phyloP scores from a whole-genome alignment of 2,888 invertebrate genomes.

The Pollenia labialis region DNA sequence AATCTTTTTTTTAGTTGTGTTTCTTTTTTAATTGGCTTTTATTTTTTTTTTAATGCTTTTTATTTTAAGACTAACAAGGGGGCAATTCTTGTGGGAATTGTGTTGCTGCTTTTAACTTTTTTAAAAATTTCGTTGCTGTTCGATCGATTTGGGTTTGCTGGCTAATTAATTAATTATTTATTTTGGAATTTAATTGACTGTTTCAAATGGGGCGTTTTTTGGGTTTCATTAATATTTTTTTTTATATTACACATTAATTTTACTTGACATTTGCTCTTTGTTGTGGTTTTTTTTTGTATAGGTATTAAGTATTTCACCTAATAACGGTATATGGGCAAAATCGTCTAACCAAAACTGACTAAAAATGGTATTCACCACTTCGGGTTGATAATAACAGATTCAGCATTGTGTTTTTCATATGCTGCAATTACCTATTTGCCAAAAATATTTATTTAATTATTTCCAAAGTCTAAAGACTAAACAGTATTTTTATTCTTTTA shows the following conservation, averaged over 20 bases:
- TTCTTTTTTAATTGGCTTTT: slow-evolving; percentile 50
- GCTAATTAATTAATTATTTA: slow-evolving; percentile 33
- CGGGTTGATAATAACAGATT: slow-evolving; percentile 52
- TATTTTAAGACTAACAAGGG: neutral
- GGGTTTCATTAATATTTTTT: slow-evolving; percentile 12
- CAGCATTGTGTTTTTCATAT: slow-evolving; percentile 45
- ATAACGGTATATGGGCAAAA: slow-evolving; percentile 37
- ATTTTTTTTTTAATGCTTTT: slow-evolving; percentile 11
- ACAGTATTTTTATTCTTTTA: neutral
- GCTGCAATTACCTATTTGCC: slow-evolving; percentile 30
- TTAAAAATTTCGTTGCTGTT: slow-evolving; percentile 59
- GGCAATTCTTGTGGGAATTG: slow-evolving; percentile 37
- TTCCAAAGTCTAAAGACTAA: slow-evolving; percentile 24
- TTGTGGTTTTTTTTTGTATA: neutral
- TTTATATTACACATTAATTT: slow-evolving; percentile 34
- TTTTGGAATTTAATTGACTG: slow-evolving; percentile 45
- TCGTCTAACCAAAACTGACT: neutral
- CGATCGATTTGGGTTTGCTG: slow-evolving; percentile 22
- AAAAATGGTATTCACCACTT: slow-evolving; percentile 55
- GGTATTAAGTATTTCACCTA: slow-evolving; percentile 52
- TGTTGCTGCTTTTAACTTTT: slow-evolving; percentile 12
- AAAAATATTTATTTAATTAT: neutral
- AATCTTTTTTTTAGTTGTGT: slow-evolving; percentile 39
- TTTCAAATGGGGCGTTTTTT: neutral
- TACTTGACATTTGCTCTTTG: slow-evolving; percentile 58